Conservation (phyloP, 2,888 invertebrate species). For the Melikaiella ostensackeni region DNA sequence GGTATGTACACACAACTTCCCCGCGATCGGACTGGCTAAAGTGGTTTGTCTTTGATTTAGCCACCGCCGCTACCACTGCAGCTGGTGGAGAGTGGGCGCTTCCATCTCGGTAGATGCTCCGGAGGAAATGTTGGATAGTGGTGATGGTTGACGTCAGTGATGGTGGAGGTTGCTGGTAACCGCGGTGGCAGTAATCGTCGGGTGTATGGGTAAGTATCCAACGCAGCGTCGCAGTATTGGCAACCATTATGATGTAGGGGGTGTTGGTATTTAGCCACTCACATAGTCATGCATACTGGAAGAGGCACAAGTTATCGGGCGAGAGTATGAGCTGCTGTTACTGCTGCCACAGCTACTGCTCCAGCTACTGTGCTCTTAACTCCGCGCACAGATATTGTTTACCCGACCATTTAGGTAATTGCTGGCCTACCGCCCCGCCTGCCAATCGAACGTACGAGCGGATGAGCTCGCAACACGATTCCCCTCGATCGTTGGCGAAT, state of each 20-base stretch:
- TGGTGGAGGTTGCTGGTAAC: conserved; percentile 47
- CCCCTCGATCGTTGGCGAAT: conserved; percentile 57
- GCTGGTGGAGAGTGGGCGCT: conserved; percentile 50
- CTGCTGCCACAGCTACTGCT: conserved; percentile 42
- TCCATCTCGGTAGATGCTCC: conserved; percentile 51
- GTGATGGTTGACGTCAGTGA: conserved; percentile 44
- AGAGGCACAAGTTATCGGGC: conserved; percentile 6
- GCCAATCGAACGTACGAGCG: conserved; percentile 70
- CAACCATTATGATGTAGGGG: conserved; percentile 13
- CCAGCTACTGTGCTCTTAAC: conserved; percentile 68
- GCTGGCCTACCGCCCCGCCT: conserved; percentile 73
- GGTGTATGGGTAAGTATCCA: conserved; percentile 19
- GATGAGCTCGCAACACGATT: conserved; percentile 68
- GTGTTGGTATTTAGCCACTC: conserved; percentile 38
- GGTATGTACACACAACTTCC: conserved; percentile 65
- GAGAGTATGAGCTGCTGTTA: conserved; percentile 37
- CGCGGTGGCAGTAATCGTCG: conserved; percentile 28
- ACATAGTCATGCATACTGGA: background rate
- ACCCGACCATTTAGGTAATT: conserved; percentile 77
- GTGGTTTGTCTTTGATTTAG: conserved; percentile 77
- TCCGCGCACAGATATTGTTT: conserved; percentile 75
- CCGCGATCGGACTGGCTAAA: conserved; percentile 71
- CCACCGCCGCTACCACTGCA: conserved; percentile 62
- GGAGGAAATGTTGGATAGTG: conserved; percentile 44
- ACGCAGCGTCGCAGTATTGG: conserved; percentile 17